These are phyloP conservation scores for Drosophila erecta DNA, from an alignment of 1,140 invertebrate genomes.

Conservation along the genomic window DNA sequence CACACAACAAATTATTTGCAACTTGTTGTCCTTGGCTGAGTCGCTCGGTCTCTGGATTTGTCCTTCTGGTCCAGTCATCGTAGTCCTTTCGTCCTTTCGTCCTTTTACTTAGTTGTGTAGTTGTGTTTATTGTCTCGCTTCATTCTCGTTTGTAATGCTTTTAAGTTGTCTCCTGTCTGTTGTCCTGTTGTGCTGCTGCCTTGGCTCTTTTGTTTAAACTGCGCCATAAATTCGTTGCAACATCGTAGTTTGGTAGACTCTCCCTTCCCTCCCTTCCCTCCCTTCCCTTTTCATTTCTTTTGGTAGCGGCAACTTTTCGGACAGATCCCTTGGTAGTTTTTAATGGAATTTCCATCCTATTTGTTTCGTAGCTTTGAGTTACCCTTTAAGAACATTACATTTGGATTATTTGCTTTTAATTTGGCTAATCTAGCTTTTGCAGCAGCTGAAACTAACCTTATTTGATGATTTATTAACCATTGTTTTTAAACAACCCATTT, in stretches of 20 bases:
- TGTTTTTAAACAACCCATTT: constrained; percentile 37
- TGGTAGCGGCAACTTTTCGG: constrained; percentile 27
- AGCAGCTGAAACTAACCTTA: constrained; percentile 50
- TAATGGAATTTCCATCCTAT: constrained; percentile 47
- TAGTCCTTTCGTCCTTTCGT: constrained; percentile 1
- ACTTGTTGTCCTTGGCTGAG: constrained; percentile 67
- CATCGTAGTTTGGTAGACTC: constrained; percentile 67
- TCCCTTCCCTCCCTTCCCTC: constrained; percentile 1
- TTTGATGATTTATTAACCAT: constrained; percentile 27
- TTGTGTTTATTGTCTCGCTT: constrained; percentile 71
- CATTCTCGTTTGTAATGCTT: constrained; percentile 81
- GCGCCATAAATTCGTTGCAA: constrained; percentile 69
- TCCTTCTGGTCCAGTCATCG: constrained; percentile 29
- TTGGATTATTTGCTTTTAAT: constrained; percentile 33
- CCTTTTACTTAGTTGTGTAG: constrained; percentile 46
- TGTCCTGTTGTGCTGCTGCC: constrained; percentile 40
- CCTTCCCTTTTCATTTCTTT: constrained; percentile 12
- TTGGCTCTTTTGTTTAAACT: constrained; percentile 72
- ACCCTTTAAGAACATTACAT: constrained; percentile 23
- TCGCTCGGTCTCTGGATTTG: constrained; percentile 41
- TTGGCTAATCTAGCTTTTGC: constrained; percentile 52
- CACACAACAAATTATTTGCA: constrained; percentile 68
- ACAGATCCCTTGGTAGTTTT: constrained; percentile 31
- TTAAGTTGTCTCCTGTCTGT: constrained; percentile 70
- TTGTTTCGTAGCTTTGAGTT: constrained; percentile 24